A percentile compares a stretch with the other conserved stretches of the same genome.
phyloP scores from a whole-genome alignment of 2,797 vertebrate genomes.

The Crenichthys baileyi region DNA sequence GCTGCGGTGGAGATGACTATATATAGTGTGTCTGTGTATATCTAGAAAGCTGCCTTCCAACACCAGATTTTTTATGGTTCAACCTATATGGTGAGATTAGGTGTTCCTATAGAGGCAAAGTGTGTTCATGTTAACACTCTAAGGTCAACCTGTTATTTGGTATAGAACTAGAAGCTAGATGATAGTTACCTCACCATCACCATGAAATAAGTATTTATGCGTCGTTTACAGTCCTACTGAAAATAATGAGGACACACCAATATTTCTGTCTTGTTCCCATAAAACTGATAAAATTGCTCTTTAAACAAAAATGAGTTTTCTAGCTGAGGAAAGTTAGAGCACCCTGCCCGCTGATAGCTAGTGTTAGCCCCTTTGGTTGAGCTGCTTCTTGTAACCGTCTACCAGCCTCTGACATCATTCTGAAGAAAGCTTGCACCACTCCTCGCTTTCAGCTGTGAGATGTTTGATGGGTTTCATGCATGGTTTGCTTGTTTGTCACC shows the following conservation, averaged over 20 bases:
- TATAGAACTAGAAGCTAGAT: background rate
- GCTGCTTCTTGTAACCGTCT: too few species aligned
- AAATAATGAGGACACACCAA: background rate
- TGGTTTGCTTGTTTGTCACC: too few species aligned
- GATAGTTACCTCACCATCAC: background rate
- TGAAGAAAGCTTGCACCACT: too few species aligned
- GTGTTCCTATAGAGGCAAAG: background rate
- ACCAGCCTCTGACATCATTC: too few species aligned
- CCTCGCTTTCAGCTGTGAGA: too few species aligned
- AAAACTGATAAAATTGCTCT: too few species aligned
- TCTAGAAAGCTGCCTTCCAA: background rate
- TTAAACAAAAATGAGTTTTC: too few species aligned
- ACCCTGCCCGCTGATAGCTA: too few species aligned
- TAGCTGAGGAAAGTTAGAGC: too few species aligned
- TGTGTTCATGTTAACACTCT: background rate
- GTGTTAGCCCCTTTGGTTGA: too few species aligned
- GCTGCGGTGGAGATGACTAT: slow-evolving; percentile 56
- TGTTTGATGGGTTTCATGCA: too few species aligned
- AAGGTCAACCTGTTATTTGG: background rate
- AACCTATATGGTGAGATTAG: background rate
- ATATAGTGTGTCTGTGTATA: slow-evolving; percentile 9
- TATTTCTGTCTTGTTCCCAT: background rate
- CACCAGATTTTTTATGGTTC: background rate
- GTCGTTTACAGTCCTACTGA: background rate
- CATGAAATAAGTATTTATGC: background rate